phyloP scores from a whole-genome alignment of 2,113 vertebrate species.

The Hiodon tergisus region DNA sequence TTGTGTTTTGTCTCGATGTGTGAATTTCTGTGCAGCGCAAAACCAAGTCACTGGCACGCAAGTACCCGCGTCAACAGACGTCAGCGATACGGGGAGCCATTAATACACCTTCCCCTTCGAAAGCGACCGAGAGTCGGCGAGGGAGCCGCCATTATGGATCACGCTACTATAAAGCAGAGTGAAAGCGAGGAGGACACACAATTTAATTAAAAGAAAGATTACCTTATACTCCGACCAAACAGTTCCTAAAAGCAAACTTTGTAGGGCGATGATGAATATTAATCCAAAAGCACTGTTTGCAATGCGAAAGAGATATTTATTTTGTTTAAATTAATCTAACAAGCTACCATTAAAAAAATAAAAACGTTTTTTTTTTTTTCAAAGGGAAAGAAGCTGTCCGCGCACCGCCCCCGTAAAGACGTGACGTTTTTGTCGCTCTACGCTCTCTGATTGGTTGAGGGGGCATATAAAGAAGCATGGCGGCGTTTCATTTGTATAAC shows the following conservation, averaged over 20 bases:
- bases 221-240: slow-evolving; percentile 47
- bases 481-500: no score
- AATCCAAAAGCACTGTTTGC: slow-evolving; percentile 8
- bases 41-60: slow-evolving; percentile 69
- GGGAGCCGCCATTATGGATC: slow-evolving; percentile 54
- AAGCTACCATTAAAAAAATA: slow-evolving; percentile 47
- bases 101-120: slow-evolving; percentile 64
- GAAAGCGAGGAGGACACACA: slow-evolving; percentile 12
- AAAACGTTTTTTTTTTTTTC: slow-evolving; percentile 46
- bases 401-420: slow-evolving; percentile 31
- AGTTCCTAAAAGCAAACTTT: slow-evolving; percentile 39
- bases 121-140: slow-evolving; percentile 51
- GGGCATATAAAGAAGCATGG: background rate
- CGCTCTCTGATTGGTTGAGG: slow-evolving; percentile 50
- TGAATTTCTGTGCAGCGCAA: slow-evolving; percentile 43
- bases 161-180: slow-evolving; percentile 31
- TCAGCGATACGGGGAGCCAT: slow-evolving; percentile 70
- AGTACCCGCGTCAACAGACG: slow-evolving; percentile 72
- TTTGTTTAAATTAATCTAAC: slow-evolving; percentile 25
- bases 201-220: slow-evolving; percentile 24
- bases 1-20: slow-evolving; percentile 49
- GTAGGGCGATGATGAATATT: background rate
- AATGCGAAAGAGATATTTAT: background rate
- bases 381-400: slow-evolving; percentile 53
- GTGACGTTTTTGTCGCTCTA: slow-evolving; percentile 44